phyloP scores from a whole-genome alignment of 2,113 vertebrate species.

The Prietella phreatophila region DNA sequence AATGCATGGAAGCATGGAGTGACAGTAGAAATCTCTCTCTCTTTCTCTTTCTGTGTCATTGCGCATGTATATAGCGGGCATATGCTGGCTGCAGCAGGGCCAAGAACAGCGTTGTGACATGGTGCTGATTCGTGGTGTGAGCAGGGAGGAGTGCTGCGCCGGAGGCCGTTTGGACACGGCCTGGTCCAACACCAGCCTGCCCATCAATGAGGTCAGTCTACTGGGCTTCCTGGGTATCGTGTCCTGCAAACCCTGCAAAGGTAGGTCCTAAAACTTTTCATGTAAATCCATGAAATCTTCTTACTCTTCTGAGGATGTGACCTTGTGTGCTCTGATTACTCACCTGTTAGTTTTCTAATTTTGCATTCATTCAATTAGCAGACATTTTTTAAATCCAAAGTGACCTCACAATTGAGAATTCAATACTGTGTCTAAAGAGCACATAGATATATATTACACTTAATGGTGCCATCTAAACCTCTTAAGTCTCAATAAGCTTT shows the following conservation, averaged over 20 bases:
- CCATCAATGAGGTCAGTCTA: constrained; percentile 91
- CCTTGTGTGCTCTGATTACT: neutral
- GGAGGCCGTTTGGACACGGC: constrained; percentile 84
- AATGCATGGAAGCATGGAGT: neutral
- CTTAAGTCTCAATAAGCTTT: neutral
- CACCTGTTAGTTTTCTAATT: neutral
- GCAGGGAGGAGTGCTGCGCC: constrained; percentile 86
- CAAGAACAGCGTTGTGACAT: constrained; percentile 85
- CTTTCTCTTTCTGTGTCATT: neutral
- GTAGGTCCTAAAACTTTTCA: constrained; percentile 65
- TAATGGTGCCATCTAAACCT: neutral
- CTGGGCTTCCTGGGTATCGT: constrained; percentile 90
- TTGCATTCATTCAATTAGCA: neutral
- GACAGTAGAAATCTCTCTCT: neutral
- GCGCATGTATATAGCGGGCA: constrained; percentile 76
- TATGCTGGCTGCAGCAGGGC: constrained; percentile 93
- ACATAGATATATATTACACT: neutral
- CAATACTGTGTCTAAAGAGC: neutral
- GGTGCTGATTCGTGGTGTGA: constrained; percentile 86
- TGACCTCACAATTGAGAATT: neutral
- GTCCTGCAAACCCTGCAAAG: constrained; percentile 92
- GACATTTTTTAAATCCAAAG: neutral
- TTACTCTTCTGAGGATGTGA: neutral
- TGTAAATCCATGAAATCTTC: neutral
- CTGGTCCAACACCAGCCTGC: constrained; percentile 90